Base-by-base conservation (phyloP, 2,113 vertebrate species). In the Anoplopoma fimbria region DNA sequence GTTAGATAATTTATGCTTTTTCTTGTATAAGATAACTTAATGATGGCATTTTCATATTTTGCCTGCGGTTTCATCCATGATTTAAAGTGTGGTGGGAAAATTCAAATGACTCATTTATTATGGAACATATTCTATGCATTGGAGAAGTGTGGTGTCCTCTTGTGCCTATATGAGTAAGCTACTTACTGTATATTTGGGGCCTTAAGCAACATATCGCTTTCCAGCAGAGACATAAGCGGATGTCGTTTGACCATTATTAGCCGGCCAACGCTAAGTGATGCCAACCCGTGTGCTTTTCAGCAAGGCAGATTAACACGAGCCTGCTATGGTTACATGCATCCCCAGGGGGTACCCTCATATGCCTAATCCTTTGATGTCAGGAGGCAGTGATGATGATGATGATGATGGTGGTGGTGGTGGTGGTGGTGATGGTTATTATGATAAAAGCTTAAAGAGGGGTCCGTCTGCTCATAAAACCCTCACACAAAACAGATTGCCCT, bases 291-390 rank as follows among this genome's bases (percentile, higher is more conserved):
- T 88, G 81, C 85, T 81, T 87, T 92, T 85, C 45, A 69, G 42
- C 21, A 33, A 61, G 60, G 45, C 69, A 72, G 91, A 92, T 93
- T 92, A 92, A 73, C 47, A 45, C n/a, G 31, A 87, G 69, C 82
- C 82, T 60, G 71, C 69, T 80, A 36, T 0, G 9, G 69, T 75
- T 81, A 67, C 73, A 61, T 27, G 63, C 51, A 15, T 53, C 79
- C 69, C 85, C 65, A 3, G 75, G 92, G 89, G 87, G 85, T 58
- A 25, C 63, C 55, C 49, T 77, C 85, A 62, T 67, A 73, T 1
- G 31, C 49, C 81, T 92, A 88, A 93, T 92, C 90, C 84, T 81
- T 15, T 79, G 75, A 88, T 90, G 64, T 68, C 65, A 68, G 47
- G 55, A 45, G 51, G 36, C 75, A 70, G 60, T 10, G 67, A 51